These are phyloP conservation scores for Netelia virgata DNA, from an alignment of 2,888 invertebrate species.

Conservation along the genomic window DNA sequence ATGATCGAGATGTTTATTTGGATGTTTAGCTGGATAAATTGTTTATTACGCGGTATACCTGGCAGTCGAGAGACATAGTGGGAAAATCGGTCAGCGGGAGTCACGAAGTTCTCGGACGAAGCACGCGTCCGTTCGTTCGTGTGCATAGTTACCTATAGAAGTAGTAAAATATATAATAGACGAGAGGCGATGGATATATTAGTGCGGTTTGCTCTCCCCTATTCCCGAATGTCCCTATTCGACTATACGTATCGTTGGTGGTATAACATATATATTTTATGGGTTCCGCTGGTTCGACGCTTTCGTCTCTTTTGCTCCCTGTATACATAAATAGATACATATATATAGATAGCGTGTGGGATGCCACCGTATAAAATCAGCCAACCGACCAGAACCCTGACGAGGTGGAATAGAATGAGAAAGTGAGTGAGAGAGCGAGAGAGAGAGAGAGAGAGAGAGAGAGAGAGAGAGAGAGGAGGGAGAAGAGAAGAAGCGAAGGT, in stretches of 20 bases:
- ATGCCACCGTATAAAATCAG: conserved; percentile 63
- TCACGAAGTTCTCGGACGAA: conserved; percentile 2
- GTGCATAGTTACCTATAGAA: conserved; percentile 1
- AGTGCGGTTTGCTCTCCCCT: conserved; percentile 11
- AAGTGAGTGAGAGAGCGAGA: conserved; percentile 38
- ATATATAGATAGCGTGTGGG: not conserved
- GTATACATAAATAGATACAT: not conserved
- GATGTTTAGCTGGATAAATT: conserved; percentile 13
- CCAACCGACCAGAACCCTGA: conserved; percentile 57
- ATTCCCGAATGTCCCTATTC: conserved; percentile 1
- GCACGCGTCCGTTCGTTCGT: conserved; percentile 32
- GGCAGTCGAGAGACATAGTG: not conserved
- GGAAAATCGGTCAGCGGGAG: conserved; percentile 35
- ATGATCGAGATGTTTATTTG: no score
- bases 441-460: conserved; percentile 34
- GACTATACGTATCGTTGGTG: not conserved
- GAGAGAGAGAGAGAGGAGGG: conserved; percentile 33
- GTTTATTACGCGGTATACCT: conserved; percentile 13
- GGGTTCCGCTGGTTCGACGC: conserved; percentile 51
- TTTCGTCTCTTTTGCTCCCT: conserved; percentile 30
- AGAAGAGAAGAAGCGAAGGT: conserved; percentile 29
- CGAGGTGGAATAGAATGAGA: conserved; percentile 47
- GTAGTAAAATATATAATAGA: conserved; percentile 23
- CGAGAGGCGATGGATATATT: conserved; percentile 42
- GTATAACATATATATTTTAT: conserved; percentile 58